phyloP scores from a whole-genome alignment of 2,888 invertebrate species.

The Mesorhabditis spiculigera region DNA sequence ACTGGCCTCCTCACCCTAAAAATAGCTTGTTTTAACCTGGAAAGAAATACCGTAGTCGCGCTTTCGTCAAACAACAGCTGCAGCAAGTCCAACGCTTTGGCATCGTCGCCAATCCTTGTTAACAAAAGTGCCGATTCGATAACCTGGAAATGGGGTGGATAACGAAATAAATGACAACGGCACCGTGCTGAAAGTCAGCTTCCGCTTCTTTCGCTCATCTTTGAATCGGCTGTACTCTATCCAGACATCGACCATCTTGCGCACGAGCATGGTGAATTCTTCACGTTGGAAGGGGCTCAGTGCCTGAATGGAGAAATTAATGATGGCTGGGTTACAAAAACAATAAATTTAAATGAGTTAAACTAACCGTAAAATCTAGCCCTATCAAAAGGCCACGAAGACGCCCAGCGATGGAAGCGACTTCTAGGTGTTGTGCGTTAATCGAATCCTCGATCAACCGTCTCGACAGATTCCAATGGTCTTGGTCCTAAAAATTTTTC shows the following conservation, averaged over 20 bases:
- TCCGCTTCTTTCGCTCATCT: constrained; percentile 20
- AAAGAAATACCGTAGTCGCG: constrained; percentile 15
- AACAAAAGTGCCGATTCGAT: constrained; percentile 34
- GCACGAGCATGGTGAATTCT: constrained; percentile 27
- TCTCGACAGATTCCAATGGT: constrained; percentile 29
- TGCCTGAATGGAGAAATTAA: constrained; percentile 21
- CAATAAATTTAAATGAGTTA: neutral
- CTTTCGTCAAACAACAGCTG: constrained; percentile 28
- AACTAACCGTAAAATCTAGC: constrained; percentile 30
- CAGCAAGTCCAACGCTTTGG: constrained; percentile 32
- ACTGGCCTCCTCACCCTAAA: constrained; percentile 19
- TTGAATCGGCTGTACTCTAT: constrained; percentile 41
- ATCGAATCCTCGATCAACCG: constrained; percentile 40
- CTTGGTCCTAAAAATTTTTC: constrained; percentile 8
- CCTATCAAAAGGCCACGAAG: constrained; percentile 31
- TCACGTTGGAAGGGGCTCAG: constrained; percentile 28
- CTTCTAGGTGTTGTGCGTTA: constrained; percentile 27
- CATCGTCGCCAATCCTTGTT: constrained; percentile 30
- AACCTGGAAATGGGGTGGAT: constrained; percentile 17
- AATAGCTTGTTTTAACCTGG: constrained; percentile 23
- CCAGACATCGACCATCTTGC: constrained; percentile 36
- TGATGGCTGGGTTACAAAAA: neutral
- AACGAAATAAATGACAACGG: neutral
- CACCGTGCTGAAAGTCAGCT: constrained; percentile 13
- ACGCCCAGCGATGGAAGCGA: constrained; percentile 14